A percentile compares a stretch with the other conserved stretches of the same genome.
Evolutionary conservation across 2,113 vertebrate species (phyloP).

Genomic region (Uria aalge): DNA sequence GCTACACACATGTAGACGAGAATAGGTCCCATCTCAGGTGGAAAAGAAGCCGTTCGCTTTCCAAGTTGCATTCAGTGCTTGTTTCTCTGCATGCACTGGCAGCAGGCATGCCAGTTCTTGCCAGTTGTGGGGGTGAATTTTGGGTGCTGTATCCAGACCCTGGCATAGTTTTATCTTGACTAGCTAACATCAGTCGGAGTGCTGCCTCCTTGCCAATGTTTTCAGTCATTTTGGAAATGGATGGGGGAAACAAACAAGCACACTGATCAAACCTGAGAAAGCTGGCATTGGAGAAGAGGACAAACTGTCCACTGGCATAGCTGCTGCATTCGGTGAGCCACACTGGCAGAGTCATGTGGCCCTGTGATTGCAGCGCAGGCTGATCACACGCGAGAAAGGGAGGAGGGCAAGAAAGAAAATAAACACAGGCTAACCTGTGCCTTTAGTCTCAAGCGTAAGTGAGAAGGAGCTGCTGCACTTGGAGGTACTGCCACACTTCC

Average conservation of each 20-base stretch:
- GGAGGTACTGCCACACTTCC: neutral
- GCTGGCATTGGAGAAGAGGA: neutral
- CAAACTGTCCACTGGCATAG: neutral
- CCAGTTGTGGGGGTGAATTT: slow-evolving; percentile 47
- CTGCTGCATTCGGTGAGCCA: neutral
- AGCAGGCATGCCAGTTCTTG: neutral
- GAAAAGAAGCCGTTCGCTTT: neutral
- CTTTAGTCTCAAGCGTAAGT: neutral
- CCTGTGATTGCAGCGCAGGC: accelerated
- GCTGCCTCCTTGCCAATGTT: neutral
- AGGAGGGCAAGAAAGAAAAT: neutral
- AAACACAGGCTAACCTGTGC: neutral
- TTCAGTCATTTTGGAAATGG: slow-evolving; percentile 4
- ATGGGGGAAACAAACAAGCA: neutral
- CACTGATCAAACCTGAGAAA: neutral
- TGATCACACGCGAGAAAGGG: neutral
- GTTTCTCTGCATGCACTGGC: neutral
- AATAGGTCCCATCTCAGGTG: neutral
- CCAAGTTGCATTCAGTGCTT: accelerated
- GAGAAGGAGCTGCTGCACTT: neutral
- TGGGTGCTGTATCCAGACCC: neutral
- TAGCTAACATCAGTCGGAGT: neutral
- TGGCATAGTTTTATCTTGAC: neutral
- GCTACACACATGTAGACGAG: accelerated
- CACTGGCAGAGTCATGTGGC: neutral